These are phyloP conservation scores for Mythimna loreyi DNA, from an alignment of 2,888 invertebrate species.

Conservation along the genomic window DNA sequence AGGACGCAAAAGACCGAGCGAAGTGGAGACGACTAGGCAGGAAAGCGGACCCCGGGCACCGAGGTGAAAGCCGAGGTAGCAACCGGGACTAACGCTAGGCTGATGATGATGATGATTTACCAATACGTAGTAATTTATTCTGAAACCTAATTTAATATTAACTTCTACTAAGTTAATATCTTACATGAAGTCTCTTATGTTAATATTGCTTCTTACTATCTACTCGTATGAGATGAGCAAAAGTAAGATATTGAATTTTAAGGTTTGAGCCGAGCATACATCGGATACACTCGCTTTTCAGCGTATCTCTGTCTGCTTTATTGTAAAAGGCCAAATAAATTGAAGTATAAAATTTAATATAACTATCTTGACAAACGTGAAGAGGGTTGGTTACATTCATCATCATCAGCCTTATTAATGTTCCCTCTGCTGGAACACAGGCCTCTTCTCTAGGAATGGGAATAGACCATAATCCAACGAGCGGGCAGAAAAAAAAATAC, in stretches of 20 bases:
- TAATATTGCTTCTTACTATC: neutral
- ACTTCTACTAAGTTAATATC: no score
- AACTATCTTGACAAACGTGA: neutral
- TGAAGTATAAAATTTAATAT: neutral
- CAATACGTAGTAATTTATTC: constrained; percentile 16
- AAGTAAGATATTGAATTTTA: constrained; percentile 35
- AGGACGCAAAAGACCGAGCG: no score
- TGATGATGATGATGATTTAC: no score
- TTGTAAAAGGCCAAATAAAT: neutral
- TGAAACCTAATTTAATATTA: constrained; percentile 13
- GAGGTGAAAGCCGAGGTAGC: no score
- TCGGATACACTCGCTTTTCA: constrained; percentile 18
- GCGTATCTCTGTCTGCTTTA: neutral
- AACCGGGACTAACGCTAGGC: no score
- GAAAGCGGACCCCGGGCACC: no score
- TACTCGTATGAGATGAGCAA: constrained; percentile 16
- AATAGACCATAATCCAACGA: no score
- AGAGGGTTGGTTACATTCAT: neutral
- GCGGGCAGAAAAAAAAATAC: no score
- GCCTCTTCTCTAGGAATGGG: no score
- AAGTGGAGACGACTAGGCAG: no score
- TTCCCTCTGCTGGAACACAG: no score
- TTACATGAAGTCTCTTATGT: neutral
- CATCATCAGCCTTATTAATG: no score
- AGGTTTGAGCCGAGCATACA: neutral